phyloP scores from a whole-genome alignment of 2,797 vertebrate genomes.

The Darevskia mixta region DNA sequence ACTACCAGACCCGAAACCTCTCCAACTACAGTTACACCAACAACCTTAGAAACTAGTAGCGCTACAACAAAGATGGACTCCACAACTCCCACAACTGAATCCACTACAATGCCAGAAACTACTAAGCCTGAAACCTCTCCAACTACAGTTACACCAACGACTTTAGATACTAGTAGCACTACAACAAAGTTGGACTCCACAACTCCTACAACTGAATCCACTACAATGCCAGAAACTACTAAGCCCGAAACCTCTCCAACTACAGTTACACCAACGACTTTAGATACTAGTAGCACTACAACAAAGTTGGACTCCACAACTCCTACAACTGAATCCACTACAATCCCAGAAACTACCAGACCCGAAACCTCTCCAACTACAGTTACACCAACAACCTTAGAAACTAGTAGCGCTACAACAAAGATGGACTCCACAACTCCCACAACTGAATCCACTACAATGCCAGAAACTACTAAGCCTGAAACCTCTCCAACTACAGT shows the following conservation, averaged over 20 bases:
- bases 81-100: background rate
- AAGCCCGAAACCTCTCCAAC: too few relatives aligned
- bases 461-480: too few relatives aligned
- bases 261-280: rapidly evolving
- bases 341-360: too few relatives aligned
- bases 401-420: too few relatives aligned
- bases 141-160: background rate
- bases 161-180: background rate
- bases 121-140: background rate
- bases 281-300: background rate
- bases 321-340: background rate
- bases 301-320: background rate
- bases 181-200: background rate
- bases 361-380: too few relatives aligned
- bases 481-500: too few relatives aligned
- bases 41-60: background rate
- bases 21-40: background rate
- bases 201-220: background rate
- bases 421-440: too few relatives aligned
- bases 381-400: too few relatives aligned
- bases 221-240: too few relatives aligned
- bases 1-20: background rate
- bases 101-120: background rate
- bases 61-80: background rate
- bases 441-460: too few relatives aligned